Evolutionary conservation across 2,888 invertebrate species (phyloP), one percentile per base, ranked within the genome.

Genomic region (Oligia strigilis): DNA sequence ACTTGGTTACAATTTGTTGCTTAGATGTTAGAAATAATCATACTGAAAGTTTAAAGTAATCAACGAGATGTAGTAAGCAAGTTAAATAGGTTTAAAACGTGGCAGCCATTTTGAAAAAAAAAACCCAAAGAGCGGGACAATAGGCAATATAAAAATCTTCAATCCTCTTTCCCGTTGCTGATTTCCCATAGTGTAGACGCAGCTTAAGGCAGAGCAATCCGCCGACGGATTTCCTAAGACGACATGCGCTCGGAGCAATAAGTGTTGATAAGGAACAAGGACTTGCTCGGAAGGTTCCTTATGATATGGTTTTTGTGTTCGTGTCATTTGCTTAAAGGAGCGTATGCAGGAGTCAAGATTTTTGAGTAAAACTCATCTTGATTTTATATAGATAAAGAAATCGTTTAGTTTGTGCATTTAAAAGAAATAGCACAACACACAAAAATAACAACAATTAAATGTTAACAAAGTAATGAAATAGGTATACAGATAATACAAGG

Each of bases 161-260:
- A 14, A 14, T 49, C 49, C 4, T 4, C 14, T 14, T 66, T 43
- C 3, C 40, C 40, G 49, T 64, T 70, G 2, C 23, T 43, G 9
- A 77, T 64, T 58, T 17, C 23, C 14, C 0, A 29, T 4, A 46
- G 75, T 85, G 43, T 74, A 64, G 4, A 36, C 46, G 1, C 19
- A 19, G 60, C 86, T n/a, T 84, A 69, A 75, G 60, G 67, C 11
- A 67, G 64, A 49, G 67, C 87, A 87, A 88, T 87, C 73, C 81
- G 73, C 77, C 62, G 72, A 75, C 82, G 87, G 88, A 88, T 88
- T 84, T 81, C 78, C 71, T 84, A 43, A 78, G 81, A 84, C 77
- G 87, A 87, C 87, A 88, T 82, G 82, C 88, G 77, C 78, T 78
- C 70, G 29, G 65, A 84, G 84, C 81, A 88, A 88, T 87, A 87